These are phyloP conservation scores for Augochlorella aurata DNA, from an alignment of 2,888 invertebrate genomes.

Conservation along the genomic window DNA sequence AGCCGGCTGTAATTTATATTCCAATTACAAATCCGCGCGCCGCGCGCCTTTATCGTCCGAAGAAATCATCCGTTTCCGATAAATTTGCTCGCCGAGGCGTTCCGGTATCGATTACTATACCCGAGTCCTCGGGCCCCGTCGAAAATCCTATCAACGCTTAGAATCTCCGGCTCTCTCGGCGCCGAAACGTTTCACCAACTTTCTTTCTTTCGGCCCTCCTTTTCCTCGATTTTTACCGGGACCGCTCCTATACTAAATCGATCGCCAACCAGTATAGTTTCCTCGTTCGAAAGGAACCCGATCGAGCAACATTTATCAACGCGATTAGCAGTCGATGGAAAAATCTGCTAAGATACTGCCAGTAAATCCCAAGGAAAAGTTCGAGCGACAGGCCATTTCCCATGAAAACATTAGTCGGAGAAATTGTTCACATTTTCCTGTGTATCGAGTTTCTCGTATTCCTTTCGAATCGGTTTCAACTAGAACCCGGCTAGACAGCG, in stretches of 20 bases:
- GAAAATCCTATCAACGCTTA: constrained; percentile 7
- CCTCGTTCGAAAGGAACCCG: constrained; percentile 27
- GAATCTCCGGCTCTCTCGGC: constrained; percentile 10
- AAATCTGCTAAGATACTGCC: not conserved
- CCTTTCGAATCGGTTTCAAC: not conserved
- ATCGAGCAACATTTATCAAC: not conserved
- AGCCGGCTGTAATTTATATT: constrained; percentile 47
- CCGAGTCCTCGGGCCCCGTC: not conserved
- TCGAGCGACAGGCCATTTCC: not conserved
- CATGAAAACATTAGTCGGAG: not conserved
- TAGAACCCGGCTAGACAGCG: not conserved
- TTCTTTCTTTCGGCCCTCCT: not conserved
- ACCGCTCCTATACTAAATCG: constrained; percentile 12
- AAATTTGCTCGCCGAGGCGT: constrained; percentile 13
- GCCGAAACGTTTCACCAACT: constrained; percentile 16
- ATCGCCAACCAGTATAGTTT: constrained; percentile 22
- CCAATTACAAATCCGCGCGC: constrained; percentile 27
- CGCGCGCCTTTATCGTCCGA: not conserved
- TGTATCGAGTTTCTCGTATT: not conserved
- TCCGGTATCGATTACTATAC: not conserved
- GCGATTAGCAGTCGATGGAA: constrained; percentile 1
- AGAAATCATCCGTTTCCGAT: constrained; percentile 37
- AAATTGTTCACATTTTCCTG: not conserved
- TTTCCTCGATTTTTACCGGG: constrained; percentile 6
- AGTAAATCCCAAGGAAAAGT: not conserved